A percentile compares a stretch with the other conserved stretches of the same genome.
phyloP scores from a whole-genome alignment of 1,140 invertebrate species.

The Scaptomyza hsui region DNA sequence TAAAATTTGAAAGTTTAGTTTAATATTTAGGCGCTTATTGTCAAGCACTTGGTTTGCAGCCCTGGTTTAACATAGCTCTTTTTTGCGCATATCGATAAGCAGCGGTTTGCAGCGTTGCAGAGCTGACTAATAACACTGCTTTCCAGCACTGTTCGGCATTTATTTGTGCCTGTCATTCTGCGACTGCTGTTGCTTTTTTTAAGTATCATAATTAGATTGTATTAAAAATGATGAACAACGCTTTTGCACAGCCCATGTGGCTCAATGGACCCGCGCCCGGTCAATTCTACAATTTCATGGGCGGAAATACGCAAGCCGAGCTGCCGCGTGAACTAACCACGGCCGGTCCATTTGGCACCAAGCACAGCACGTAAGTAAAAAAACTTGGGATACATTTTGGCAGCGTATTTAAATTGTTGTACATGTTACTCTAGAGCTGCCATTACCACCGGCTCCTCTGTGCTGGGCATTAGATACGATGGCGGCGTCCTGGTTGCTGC shows the following conservation, averaged over 20 bases:
- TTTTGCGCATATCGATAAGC: neutral
- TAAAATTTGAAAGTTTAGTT: neutral
- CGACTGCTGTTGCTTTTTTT: conserved; percentile 25
- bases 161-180: conserved; percentile 76
- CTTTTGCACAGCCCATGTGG: conserved; percentile 85
- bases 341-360: conserved; percentile 81
- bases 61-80: neutral
- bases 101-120: conserved; percentile 16
- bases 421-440: conserved; percentile 86
- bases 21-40: neutral
- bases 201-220: conserved; percentile 8
- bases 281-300: conserved; percentile 89
- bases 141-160: conserved; percentile 26
- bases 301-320: conserved; percentile 59
- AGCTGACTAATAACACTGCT: neutral
- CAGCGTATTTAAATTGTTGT: neutral
- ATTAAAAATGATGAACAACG: conserved; percentile 62
- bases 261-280: conserved; percentile 89
- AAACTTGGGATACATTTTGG: neutral
- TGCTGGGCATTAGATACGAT: conserved; percentile 94
- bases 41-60: neutral
- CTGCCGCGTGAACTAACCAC: conserved; percentile 65
- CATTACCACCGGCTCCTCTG: conserved; percentile 95
- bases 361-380: conserved; percentile 88
- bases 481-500: conserved; percentile 96